A percentile compares a stretch with the other conserved stretches of the same genome.
phyloP scores from a whole-genome alignment of 1,140 invertebrate species.

The Semibalanus balanoides region DNA sequence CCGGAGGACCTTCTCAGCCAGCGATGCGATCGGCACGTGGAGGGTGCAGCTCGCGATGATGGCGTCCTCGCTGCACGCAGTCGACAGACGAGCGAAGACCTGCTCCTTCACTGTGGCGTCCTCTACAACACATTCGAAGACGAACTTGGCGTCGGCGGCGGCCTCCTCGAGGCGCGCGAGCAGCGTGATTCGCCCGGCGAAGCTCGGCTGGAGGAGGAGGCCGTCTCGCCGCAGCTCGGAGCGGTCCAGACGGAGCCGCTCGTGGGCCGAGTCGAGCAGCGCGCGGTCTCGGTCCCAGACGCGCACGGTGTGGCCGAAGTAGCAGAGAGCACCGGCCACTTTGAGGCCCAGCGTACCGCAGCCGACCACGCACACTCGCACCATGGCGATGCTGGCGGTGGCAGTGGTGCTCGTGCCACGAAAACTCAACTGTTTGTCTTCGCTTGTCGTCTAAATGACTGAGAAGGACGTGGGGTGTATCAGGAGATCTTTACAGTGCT shows the following conservation, averaged over 20 bases:
- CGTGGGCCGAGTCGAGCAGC: slow-evolving; percentile 28
- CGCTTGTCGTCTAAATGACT: no score
- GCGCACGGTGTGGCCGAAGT: slow-evolving; percentile 36
- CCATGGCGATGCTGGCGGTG: no score
- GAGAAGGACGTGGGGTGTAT: no score
- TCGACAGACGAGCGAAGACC: background rate
- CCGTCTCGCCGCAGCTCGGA: slow-evolving; percentile 30
- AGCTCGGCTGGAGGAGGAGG: slow-evolving; percentile 29
- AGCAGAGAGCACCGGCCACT: slow-evolving; percentile 28
- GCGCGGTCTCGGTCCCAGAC: slow-evolving; percentile 30
- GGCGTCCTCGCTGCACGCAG: no score
- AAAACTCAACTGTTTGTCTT: no score
- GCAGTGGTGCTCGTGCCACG: no score
- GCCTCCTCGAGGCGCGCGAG: slow-evolving; percentile 34
- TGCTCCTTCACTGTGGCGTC: slow-evolving; percentile 33
- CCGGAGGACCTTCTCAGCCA: background rate
- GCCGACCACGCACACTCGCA: slow-evolving; percentile 34
- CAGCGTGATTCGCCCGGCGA: slow-evolving; percentile 34
- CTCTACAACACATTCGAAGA: slow-evolving; percentile 34
- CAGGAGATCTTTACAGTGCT: no score
- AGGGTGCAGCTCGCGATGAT: background rate
- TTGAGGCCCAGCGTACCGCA: slow-evolving; percentile 33
- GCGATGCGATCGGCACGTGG: background rate
- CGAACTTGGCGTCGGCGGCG: slow-evolving; percentile 33
- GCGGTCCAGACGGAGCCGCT: slow-evolving; percentile 32